Conservation (phyloP, 1,140 invertebrate species). For the Venturia canescens region DNA sequence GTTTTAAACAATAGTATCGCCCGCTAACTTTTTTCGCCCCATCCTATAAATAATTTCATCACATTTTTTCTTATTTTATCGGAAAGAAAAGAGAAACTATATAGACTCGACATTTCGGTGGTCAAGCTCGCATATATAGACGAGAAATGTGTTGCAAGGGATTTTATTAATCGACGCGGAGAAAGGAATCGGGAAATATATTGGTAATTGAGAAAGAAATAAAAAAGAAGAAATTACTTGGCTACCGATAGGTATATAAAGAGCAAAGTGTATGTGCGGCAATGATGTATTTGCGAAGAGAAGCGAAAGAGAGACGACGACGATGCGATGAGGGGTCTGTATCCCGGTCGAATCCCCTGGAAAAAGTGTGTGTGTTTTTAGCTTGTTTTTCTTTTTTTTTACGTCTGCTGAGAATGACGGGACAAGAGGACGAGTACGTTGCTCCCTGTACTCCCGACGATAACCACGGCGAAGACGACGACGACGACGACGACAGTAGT, state of each 20-base stretch:
- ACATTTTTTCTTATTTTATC: too few relatives aligned
- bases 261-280: conserved; percentile 33
- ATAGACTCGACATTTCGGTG: too few relatives aligned
- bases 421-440: conserved; percentile 25
- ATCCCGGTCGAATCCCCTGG: conserved; percentile 19
- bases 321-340: not conserved
- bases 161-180: too few relatives aligned
- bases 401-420: conserved; percentile 57
- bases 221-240: not conserved
- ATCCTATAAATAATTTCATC: too few relatives aligned
- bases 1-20: not conserved
- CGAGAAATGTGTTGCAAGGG: too few relatives aligned
- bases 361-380: conserved; percentile 18
- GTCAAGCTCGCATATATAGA: too few relatives aligned
- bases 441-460: conserved; percentile 14
- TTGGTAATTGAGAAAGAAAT: not conserved
- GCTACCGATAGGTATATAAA: not conserved
- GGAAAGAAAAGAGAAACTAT: too few relatives aligned
- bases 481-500: conserved; percentile 4
- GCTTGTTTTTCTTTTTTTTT: conserved; percentile 65
- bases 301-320: not conserved
- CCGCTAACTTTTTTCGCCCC: not conserved
- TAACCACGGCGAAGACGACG: too few relatives aligned
- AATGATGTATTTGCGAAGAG: conserved; percentile 18
- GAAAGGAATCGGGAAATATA: not conserved